These are phyloP conservation scores for Scotopteryx bipunctaria DNA, from an alignment of 2,888 invertebrate species.

Conservation along the genomic window DNA sequence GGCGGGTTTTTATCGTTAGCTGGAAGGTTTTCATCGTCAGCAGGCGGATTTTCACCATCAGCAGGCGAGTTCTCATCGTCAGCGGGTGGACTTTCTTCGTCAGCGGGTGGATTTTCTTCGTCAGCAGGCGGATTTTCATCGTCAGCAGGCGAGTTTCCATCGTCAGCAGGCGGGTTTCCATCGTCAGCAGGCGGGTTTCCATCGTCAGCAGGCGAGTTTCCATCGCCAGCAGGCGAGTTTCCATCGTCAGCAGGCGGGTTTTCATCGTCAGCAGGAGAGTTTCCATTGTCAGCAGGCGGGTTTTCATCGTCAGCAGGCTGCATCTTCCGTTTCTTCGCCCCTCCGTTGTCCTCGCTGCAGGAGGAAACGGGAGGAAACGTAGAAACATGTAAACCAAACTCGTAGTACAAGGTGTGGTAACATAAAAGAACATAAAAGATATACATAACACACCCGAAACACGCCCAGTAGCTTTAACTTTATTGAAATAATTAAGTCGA, in stretches of 20 bases:
- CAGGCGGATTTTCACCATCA: neutral
- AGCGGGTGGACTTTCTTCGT: neutral
- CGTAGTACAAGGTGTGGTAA: conserved; percentile 1
- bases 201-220: neutral
- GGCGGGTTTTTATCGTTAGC: neutral
- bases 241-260: neutral
- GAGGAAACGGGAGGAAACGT: conserved; percentile 19
- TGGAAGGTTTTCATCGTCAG: neutral
- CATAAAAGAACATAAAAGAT: neutral
- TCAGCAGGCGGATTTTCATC: neutral
- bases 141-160: neutral
- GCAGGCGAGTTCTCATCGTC: neutral
- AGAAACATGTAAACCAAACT: conserved; percentile 14
- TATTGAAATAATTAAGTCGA: no score
- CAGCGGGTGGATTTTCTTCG: neutral
- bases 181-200: neutral
- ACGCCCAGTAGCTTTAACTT: no score
- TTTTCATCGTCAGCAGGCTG: neutral
- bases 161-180: neutral
- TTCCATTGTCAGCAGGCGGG: neutral
- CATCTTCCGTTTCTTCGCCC: conserved; percentile 5
- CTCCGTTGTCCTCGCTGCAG: conserved; percentile 15
- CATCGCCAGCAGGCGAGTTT: neutral
- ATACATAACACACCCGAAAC: no score
- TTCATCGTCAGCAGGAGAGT: neutral